Evolutionary conservation across 2,113 vertebrate genomes (phyloP), one percentile per base, ranked within the genome.

Genomic region (Bubalus kerabau): DNA sequence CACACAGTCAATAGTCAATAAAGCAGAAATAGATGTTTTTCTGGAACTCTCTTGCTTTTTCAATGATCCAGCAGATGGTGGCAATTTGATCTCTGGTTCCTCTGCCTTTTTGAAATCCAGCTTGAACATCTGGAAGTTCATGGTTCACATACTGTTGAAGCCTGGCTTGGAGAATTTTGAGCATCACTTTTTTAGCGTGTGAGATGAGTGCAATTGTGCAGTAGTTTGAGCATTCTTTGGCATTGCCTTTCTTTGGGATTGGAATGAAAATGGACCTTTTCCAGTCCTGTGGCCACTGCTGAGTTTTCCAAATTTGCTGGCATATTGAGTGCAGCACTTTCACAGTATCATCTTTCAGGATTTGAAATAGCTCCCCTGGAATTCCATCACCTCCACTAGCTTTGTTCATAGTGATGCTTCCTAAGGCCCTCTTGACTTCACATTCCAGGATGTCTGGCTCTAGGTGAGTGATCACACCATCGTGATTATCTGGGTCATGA

Each of bases 21-120:
- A n/a, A 64, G 30, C 30, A 4, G 30, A 64, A 64, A n/a, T 64
- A 64, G 62, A 17, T n/a, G 15, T 7, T 64, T 64, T 64, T 32
- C 62, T 64, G 30, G 30, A 32, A 17, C 30, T 64, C 62, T 64
- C 62, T 64, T 64, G 60, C 60, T 64, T 64, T 64, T 32, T 64
- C 3, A 0, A 64, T 32, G 62, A 32, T 64, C 30, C 62, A 32
- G 30, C 3, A 0, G 64, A 67, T 67, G 64, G 0, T 67, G 64
- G 32, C 32, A 67, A 67, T 67, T 67, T 67, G 32, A 67, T 67
- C 62, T n/a, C 32, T 67, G 16, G 62, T 67, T 67, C 8, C 32
- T 67, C 62, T 36, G 32, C 64, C 17, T 67, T 67, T 36, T 4
- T 10, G 4, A 67, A 67, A 19, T 7, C 16, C 32, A n/a, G 62